Conservation (phyloP, 1,140 invertebrate species). For the Ceratosolen solmsi region DNA sequence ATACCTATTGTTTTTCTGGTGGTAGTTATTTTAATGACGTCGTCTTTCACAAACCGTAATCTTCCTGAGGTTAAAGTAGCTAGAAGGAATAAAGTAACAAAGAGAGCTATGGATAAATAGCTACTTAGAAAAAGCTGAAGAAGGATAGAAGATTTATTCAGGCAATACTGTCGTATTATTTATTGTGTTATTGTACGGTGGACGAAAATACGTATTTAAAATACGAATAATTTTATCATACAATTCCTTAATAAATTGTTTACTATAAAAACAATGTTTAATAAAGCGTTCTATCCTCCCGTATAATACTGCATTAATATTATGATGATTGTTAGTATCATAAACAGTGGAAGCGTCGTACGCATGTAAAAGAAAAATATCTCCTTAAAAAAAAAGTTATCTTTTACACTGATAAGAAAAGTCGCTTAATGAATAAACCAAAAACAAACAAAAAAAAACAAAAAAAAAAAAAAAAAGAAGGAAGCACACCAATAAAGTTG, state of each 20-base stretch:
- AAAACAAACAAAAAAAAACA: too few relatives aligned
- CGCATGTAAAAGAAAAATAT: background rate
- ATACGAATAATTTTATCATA: too few relatives aligned
- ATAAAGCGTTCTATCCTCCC: slow-evolving; percentile 16
- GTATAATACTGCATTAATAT: too few relatives aligned
- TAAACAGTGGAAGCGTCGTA: background rate
- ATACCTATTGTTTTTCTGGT: slow-evolving; percentile 47
- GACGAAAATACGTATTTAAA: background rate
- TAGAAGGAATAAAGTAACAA: slow-evolving; percentile 46
- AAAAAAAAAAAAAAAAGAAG: too few relatives aligned
- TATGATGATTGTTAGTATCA: background rate
- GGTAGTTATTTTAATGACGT: slow-evolving; percentile 39
- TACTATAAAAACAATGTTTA: background rate
- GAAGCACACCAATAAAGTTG: too few relatives aligned
- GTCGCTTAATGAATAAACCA: too few relatives aligned
- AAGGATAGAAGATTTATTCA: slow-evolving; percentile 21
- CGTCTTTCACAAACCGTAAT: slow-evolving; percentile 42
- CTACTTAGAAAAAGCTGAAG: background rate
- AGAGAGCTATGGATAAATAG: slow-evolving; percentile 24
- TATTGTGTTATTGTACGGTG: background rate
- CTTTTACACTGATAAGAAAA: too few relatives aligned
- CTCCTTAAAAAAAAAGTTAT: too few relatives aligned
- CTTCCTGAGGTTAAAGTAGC: slow-evolving; percentile 45
- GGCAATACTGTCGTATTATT: background rate
- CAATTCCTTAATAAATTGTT: too few relatives aligned